These are phyloP conservation scores for Coreoperca whiteheadi DNA, from an alignment of 2,113 vertebrate genomes.

Conservation along the genomic window DNA sequence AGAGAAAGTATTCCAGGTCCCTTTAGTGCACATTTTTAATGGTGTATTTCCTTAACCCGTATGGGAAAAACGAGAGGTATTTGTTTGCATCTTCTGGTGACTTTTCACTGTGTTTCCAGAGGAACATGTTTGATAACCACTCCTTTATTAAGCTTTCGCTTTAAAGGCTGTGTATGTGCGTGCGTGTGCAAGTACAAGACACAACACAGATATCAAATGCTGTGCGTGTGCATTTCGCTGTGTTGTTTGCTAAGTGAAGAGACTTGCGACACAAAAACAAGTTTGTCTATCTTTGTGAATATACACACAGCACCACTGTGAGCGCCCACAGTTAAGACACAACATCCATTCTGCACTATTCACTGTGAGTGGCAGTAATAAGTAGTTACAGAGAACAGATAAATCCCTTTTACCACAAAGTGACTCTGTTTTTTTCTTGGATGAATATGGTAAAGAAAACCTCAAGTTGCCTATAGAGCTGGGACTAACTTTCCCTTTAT, in stretches of 20 bases:
- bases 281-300: constrained; percentile 47
- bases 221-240: constrained; percentile 12
- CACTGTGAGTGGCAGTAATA: constrained; percentile 20
- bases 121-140: background rate
- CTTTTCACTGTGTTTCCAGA: background rate
- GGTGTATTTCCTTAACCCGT: background rate
- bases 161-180: background rate
- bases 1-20: constrained; percentile 6
- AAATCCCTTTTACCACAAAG: constrained; percentile 32
- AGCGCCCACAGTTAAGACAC: background rate
- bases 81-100: constrained; percentile 15
- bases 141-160: constrained; percentile 12
- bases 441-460: constrained; percentile 31
- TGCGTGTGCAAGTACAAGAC: constrained; percentile 10
- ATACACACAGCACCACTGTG: constrained; percentile 41
- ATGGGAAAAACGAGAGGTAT: constrained; percentile 1
- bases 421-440: constrained; percentile 16
- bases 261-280: constrained; percentile 45
- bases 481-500: constrained; percentile 33
- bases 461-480: constrained; percentile 24
- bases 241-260: constrained; percentile 22
- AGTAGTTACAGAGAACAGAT: constrained; percentile 34
- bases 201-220: constrained; percentile 10
- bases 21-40: constrained; percentile 15
- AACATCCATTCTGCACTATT: constrained; percentile 24